Base-by-base conservation (phyloP, 2,888 invertebrate genomes). In the Lomographa bimaculata region DNA sequence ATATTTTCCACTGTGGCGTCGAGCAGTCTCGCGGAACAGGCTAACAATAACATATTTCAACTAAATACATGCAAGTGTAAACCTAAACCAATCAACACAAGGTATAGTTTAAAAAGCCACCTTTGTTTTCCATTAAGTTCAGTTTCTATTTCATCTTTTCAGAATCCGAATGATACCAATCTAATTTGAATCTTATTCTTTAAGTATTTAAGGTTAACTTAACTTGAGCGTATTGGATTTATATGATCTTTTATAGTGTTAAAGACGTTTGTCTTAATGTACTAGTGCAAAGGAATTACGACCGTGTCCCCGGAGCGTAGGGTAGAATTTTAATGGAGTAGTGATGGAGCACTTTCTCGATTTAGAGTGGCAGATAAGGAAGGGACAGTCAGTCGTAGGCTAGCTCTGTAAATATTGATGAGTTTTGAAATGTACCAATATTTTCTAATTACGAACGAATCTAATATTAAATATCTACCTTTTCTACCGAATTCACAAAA, bases 341-440 rank as follows among this genome's bases (percentile, higher is more conserved):
- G 29, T 35, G 40, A 32, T 33, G 24, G 43, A 60, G 51, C 46
- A 49, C 50, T 44, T 60, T 65, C 46, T 40, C 51, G 60, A 57
- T 58, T 46, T 46, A 46, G 53, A 61, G 56, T 57, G 53, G 32
- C 46, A 50, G 35, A 2, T 24, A 24, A 12, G 1, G 24, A 11
- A 11, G 24, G 11, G 24, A 11, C 11, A 20, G n/a, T n/a, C n/a
- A n/a, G n/a, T n/a, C 20, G 20, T 7, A 20, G 20, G 7, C 8
- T 19, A 2, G 6, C 2, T 19, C 3, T 19, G 2, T 5, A n/a
- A n/a, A n/a, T n/a, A n/a, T n/a, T n/a, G n/a, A n/a, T n/a, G n/a
- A n/a, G n/a, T n/a, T n/a, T n/a, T n/a, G n/a, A n/a, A n/a, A n/a
- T n/a, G n/a, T n/a, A n/a, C n/a, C n/a, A n/a, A n/a, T n/a, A n/a